phyloP scores from a whole-genome alignment of 2,113 vertebrate genomes.

The Strigops habroptila region DNA sequence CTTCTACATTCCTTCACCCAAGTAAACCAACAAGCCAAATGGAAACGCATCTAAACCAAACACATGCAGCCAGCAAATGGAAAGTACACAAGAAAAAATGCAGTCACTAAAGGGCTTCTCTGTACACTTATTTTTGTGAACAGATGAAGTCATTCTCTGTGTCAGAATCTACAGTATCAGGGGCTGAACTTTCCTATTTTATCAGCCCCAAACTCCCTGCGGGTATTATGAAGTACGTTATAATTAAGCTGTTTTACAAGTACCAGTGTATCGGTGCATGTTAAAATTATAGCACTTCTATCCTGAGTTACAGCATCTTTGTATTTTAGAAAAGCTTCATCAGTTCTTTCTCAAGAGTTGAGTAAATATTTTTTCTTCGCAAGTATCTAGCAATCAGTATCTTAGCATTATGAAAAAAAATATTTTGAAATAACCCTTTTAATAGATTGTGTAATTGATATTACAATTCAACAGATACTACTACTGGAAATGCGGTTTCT shows the following conservation, averaged over 20 bases:
- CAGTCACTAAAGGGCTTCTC: background rate
- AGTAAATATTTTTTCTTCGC: background rate
- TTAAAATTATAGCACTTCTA: background rate
- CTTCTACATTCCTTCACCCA: constrained; percentile 19
- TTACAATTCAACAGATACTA: background rate
- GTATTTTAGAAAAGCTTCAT: background rate
- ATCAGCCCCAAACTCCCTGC: background rate
- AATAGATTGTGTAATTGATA: background rate
- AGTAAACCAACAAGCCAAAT: constrained; percentile 7
- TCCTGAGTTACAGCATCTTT: background rate
- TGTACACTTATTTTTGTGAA: background rate
- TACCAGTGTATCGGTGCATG: rapidly evolving
- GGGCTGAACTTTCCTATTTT: background rate
- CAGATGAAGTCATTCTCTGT: background rate
- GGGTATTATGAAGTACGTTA: background rate
- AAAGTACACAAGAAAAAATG: background rate
- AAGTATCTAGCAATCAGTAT: background rate
- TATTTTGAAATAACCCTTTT: background rate
- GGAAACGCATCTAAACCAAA: background rate
- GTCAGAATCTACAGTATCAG: background rate
- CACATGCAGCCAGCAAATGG: background rate
- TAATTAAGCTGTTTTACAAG: background rate
- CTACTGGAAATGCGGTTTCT: background rate
- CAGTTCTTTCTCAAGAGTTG: background rate
- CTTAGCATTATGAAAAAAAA: background rate